These are phyloP conservation scores for Catostomus latipinnis DNA, from an alignment of 2,797 vertebrate species.

Conservation along the genomic window DNA sequence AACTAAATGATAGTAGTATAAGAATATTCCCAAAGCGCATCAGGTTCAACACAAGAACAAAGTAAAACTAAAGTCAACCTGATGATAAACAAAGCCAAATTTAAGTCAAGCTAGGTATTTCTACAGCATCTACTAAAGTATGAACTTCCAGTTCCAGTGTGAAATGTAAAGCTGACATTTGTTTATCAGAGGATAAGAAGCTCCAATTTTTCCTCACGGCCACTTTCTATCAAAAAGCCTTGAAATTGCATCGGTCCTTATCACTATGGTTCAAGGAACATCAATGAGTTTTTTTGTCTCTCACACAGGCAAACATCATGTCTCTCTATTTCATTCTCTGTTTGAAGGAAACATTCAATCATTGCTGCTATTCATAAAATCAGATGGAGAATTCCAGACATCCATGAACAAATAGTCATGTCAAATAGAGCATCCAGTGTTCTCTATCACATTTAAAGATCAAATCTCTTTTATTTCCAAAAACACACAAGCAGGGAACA, in stretches of 20 bases:
- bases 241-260: background rate
- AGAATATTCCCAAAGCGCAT: slow-evolving; percentile 17
- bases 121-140: background rate
- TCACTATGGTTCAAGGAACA: background rate
- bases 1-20: slow-evolving; percentile 30
- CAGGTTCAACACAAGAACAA: slow-evolving; percentile 1
- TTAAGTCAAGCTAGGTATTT: background rate
- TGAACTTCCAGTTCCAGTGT: background rate
- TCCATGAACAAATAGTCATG: background rate
- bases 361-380: background rate
- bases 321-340: background rate
- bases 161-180: slow-evolving; percentile 7
- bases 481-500: background rate
- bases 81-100: background rate
- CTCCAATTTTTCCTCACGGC: background rate
- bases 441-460: background rate
- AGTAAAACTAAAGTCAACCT: background rate
- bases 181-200: background rate
- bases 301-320: background rate
- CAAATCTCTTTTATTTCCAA: background rate
- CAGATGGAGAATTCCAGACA: background rate
- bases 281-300: background rate
- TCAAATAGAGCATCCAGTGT: background rate
- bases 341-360: background rate
- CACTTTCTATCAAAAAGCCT: background rate